These are phyloP conservation scores for Sardina pilchardus DNA, from an alignment of 2,113 vertebrate genomes.

Conservation along the genomic window DNA sequence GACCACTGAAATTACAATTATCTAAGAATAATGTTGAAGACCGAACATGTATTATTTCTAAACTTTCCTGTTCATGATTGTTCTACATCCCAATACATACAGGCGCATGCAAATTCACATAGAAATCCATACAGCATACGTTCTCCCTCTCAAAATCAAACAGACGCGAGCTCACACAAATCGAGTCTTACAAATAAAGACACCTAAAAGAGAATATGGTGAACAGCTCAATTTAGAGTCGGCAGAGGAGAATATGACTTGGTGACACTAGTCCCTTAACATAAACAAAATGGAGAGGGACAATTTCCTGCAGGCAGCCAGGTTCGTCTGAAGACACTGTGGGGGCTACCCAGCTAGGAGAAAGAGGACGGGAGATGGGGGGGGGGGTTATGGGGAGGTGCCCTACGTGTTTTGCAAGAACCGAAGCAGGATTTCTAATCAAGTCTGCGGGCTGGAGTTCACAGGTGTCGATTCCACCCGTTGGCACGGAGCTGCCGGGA, in stretches of 20 bases:
- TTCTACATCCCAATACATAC: not conserved
- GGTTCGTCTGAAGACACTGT: not conserved
- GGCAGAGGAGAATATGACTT: too few relatives aligned
- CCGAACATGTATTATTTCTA: too few relatives aligned
- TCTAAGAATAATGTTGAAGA: not conserved
- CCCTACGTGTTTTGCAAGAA: not conserved
- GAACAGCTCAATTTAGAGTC: not conserved
- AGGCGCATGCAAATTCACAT: not conserved
- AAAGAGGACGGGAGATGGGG: not conserved
- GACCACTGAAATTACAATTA: not conserved
- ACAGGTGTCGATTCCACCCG: slow-evolving; percentile 33
- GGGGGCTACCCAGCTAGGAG: not conserved
- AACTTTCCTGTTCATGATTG: not conserved
- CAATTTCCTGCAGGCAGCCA: too few relatives aligned
- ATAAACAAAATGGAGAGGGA: too few relatives aligned
- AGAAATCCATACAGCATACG: not conserved
- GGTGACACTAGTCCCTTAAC: too few relatives aligned
- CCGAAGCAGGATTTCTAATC: slow-evolving; percentile 40
- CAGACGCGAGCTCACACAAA: too few relatives aligned
- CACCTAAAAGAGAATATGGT: not conserved
- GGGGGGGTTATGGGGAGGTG: not conserved
- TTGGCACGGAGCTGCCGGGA: slow-evolving; percentile 24
- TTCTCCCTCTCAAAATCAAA: not conserved
- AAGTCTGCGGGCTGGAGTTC: slow-evolving; percentile 32
- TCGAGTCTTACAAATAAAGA: not conserved